Evolutionary conservation across 2,888 invertebrate species (phyloP), one percentile per base, ranked within the genome.

Genomic region (Eremobia ochroleuca): DNA sequence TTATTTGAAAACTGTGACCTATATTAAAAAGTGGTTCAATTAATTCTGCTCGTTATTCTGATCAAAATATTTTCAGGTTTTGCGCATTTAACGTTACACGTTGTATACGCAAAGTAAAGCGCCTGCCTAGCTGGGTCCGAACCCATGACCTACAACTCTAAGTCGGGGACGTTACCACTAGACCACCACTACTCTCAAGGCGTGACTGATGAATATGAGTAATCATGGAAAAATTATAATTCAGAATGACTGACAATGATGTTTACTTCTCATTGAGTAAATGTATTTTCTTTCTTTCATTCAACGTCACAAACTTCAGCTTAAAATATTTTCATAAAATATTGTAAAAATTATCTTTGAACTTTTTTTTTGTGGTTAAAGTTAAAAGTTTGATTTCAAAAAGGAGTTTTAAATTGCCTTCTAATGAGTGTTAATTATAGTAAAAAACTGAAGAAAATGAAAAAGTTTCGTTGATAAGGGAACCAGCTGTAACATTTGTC

Each of bases 381-480:
- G 28, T 65, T 5, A 8, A 25, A 58, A 73, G 21, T 66, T 79
- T 34, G 8, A 13, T 59, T 28, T 34, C 21, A 59, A 78, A 79
- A 65, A 49, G 21, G 6, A 52, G 1, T 18, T 52, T 55, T 11
- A 73, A 66, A 78, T 73, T 43, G 43, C 43, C 34, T 66, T 52
- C 21, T 73, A 66, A 80, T 80, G 40, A n/a, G 11, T 34, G 15
- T 25, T 43, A 58, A 43, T 58, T 52, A 34, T 49, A 40, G 55
- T 8, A 4, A 0, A 40, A 49, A 61, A 15, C 25, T 34, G 25
- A 49, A 40, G n/a, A 4, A 34, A 28, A 59, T 1, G 1, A 34
- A 1, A 43, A 43, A n/a, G 15, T 25, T 43, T n/a, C 1, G 6
- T 55, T 31, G 40, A 6, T 8, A 1, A 52, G 0, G 13, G 18